Evolutionary conservation across 2,113 vertebrate species (phyloP), one percentile per base, ranked within the genome.

Genomic region (Eonycteris spelaea): DNA sequence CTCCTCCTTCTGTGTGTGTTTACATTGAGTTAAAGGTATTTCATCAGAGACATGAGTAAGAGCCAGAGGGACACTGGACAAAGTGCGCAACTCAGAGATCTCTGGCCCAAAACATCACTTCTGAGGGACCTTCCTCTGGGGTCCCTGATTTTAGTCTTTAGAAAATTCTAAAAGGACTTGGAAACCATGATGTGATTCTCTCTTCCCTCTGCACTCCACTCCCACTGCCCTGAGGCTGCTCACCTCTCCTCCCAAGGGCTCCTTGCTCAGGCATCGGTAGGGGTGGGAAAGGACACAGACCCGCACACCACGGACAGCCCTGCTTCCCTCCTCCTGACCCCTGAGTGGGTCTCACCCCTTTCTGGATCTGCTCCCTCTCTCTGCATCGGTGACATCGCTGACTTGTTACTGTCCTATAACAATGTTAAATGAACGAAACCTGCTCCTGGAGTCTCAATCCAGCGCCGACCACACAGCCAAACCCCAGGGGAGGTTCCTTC

Each of bases 141-240:
- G 30, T 65, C 68, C 71, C 71, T 53, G 43, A 70, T 86, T 51
- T 61, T 8, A 12, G 57, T 38, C 61, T 71, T 65, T 22, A 65
- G 70, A 63, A 96, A 92, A 95, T 85, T 57, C 35, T 51, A 51
- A 51, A 51, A 57, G 35, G 61, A n/a, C 53, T 38, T 40, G 77
- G 35, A 65, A 28, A 65, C 22, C 14, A 45, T 40, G 35, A 14
- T 38, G 15, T 30, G n/a, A 70, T 22, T 30, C 53, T 45, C 67
- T 74, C 33, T 13, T 73, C 70, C 51, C 43, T 65, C 74, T 35
- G 18, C 1, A 22, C 68, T 30, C 61, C 16, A 33, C 2, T 30
- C 30, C 51, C 5, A 28, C n/a, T 7, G 10, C 7, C 15, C 67
- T 14, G 5, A 43, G 16, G 38, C 28, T 51, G 21, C 19, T 28